Percentiles rank a stretch among this genome's conserved stretches.
phyloP scores from a whole-genome alignment of 2,797 vertebrate species.

The Ibycter americanus region DNA sequence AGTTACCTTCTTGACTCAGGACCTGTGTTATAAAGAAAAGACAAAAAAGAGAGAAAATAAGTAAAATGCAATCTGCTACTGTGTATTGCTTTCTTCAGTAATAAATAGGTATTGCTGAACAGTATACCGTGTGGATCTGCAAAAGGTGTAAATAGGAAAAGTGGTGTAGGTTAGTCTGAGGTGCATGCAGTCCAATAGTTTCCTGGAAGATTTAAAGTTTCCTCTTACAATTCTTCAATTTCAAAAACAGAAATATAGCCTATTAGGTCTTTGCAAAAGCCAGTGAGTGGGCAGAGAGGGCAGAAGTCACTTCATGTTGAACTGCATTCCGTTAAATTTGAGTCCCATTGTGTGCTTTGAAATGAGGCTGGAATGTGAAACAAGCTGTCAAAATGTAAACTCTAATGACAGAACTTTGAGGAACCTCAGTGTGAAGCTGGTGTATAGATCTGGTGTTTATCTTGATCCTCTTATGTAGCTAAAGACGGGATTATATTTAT shows the following conservation, averaged over 20 bases:
- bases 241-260: neutral
- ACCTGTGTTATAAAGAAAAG: neutral
- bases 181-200: neutral
- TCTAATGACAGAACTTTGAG: neutral
- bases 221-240: neutral
- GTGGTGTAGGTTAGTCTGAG: neutral
- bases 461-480: neutral
- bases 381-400: neutral
- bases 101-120: neutral
- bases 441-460: neutral
- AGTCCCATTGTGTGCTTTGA: neutral
- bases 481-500: neutral
- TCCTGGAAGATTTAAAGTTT: neutral
- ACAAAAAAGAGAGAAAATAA: neutral
- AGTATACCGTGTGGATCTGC: neutral
- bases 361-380: neutral
- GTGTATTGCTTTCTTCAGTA: neutral
- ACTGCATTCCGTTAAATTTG: neutral
- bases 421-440: neutral
- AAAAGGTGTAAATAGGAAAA: neutral
- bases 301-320: neutral
- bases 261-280: neutral
- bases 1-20: neutral
- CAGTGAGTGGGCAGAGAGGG: neutral
- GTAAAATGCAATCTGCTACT: neutral